Conservation (phyloP, 2,113 vertebrate genomes). For the Pterophyllum scalare region DNA sequence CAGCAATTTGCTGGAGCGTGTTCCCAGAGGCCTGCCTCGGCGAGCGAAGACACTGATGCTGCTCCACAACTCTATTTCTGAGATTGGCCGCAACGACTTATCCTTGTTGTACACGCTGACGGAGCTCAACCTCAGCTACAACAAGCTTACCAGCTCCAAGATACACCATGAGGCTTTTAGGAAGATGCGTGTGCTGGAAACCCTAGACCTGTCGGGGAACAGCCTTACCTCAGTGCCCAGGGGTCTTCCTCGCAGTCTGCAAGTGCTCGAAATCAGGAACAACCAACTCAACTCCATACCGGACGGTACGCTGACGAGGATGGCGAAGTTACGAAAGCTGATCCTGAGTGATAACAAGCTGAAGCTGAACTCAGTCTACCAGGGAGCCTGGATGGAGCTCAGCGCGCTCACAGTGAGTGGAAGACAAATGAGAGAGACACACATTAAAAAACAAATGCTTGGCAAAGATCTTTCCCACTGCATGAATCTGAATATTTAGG, state of each 20-base stretch:
- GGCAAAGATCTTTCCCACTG: neutral
- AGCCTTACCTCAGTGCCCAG: conserved; percentile 83
- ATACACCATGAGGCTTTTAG: conserved; percentile 94
- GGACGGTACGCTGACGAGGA: conserved; percentile 86
- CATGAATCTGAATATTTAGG: neutral
- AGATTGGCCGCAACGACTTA: conserved; percentile 93
- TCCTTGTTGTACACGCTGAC: conserved; percentile 89
- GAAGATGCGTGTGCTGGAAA: conserved; percentile 89
- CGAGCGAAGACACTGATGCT: conserved; percentile 95
- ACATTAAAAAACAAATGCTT: neutral
- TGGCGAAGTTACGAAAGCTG: conserved; percentile 90
- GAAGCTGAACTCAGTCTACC: conserved; percentile 88
- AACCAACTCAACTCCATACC: conserved; percentile 88
- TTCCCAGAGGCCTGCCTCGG: conserved; percentile 91
- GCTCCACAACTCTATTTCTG: conserved; percentile 91
- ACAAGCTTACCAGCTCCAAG: conserved; percentile 88
- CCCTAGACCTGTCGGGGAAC: conserved; percentile 93
- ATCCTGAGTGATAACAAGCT: conserved; percentile 91
- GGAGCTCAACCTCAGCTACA: conserved; percentile 98
- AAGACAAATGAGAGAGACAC: neutral
- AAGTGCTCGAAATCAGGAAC: conserved; percentile 89
- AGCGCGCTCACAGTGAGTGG: conserved; percentile 87
- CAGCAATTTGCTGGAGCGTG: conserved; percentile 93
- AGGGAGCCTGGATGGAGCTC: conserved; percentile 91
- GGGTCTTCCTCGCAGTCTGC: conserved; percentile 92